A percentile compares a stretch with the other conserved stretches of the same genome.
Evolutionary conservation across 2,797 vertebrate genomes (phyloP).

Genomic region (Lemur catta): DNA sequence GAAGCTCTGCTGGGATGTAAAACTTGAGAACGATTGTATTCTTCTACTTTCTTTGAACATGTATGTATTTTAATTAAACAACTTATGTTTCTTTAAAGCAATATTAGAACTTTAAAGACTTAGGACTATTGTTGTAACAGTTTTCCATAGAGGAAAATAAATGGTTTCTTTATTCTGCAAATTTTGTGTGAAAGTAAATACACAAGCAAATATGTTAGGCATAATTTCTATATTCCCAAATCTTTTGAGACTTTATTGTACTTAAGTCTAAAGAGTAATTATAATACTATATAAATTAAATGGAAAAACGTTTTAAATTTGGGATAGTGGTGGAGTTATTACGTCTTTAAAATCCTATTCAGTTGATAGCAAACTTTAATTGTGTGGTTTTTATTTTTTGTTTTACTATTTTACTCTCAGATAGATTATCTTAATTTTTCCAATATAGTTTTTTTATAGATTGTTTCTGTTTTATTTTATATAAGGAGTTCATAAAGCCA

Average conservation of each 20-base stretch:
- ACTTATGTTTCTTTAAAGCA: neutral
- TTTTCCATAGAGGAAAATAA: neutral
- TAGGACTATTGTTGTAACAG: neutral
- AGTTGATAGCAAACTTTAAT: constrained; percentile 4
- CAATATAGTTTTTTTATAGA: constrained; percentile 43
- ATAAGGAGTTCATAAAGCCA: constrained; percentile 71
- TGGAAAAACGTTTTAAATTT: neutral
- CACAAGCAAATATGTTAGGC: neutral
- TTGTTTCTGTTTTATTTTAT: constrained; percentile 74
- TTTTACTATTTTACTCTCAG: constrained; percentile 25
- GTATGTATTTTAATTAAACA: neutral
- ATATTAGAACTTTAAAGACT: neutral
- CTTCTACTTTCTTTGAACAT: neutral
- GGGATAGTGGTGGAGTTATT: neutral
- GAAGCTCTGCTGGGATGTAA: neutral
- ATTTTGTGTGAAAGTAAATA: neutral
- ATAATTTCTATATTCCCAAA: neutral
- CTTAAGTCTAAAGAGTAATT: neutral
- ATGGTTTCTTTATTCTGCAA: neutral
- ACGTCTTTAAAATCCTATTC: neutral
- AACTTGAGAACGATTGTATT: neutral
- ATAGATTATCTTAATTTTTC: constrained; percentile 54
- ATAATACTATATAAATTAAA: neutral
- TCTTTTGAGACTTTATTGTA: neutral
- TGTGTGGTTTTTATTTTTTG: neutral